These are phyloP conservation scores for Philereme vetulata DNA, from an alignment of 2,888 invertebrate genomes.

Conservation along the genomic window DNA sequence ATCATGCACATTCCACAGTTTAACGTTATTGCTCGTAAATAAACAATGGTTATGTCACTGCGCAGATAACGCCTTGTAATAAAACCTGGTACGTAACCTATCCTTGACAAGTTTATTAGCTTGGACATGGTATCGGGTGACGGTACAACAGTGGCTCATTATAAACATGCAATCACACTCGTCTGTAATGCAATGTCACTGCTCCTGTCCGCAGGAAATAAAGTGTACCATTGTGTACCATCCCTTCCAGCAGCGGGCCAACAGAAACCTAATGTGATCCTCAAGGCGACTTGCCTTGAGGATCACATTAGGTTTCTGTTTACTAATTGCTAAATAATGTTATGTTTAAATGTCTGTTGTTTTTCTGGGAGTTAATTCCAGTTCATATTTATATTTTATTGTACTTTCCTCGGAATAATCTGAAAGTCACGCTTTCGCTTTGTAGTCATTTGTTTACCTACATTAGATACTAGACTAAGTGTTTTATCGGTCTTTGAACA, in stretches of 20 bases:
- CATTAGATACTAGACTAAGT: too few species aligned
- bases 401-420: too few species aligned
- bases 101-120: constrained; percentile 26
- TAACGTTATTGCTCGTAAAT: constrained; percentile 27
- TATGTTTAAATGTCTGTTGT: too few species aligned
- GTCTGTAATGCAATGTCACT: constrained; percentile 6
- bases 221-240: constrained; percentile 1
- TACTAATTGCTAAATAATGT: too few species aligned
- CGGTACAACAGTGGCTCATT: constrained; percentile 7
- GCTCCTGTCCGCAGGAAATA: background rate
- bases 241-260: background rate
- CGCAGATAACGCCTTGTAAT: constrained; percentile 29
- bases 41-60: constrained; percentile 23
- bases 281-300: too few species aligned
- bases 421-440: too few species aligned
- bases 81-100: constrained; percentile 17
- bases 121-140: constrained; percentile 17
- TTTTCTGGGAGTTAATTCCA: too few species aligned
- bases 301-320: too few species aligned
- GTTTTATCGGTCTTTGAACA: too few species aligned
- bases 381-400: too few species aligned
- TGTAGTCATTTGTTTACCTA: too few species aligned
- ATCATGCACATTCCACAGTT: constrained; percentile 22
- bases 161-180: background rate
- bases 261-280: too few species aligned